Evolutionary conservation across 2,797 vertebrate genomes (phyloP).

Genomic region (Typhlichthys eigenmanni): DNA sequence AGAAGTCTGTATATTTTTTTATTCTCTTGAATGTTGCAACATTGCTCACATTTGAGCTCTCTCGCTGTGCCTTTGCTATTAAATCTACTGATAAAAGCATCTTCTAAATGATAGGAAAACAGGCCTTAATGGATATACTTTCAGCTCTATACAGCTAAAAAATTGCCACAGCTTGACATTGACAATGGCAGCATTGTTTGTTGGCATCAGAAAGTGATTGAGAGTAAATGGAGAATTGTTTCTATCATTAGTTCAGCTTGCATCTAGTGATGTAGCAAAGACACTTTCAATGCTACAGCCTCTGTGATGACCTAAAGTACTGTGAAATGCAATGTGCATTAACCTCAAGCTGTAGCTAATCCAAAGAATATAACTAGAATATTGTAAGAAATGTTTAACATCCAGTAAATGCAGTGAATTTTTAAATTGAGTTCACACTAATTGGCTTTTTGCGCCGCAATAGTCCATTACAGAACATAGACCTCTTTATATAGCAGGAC

Average conservation of each 20-base stretch:
- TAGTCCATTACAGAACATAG: slow-evolving; percentile 31
- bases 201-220: slow-evolving; percentile 30
- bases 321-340: slow-evolving; percentile 10
- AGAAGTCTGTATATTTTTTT: slow-evolving; percentile 20
- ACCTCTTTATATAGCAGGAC: slow-evolving; percentile 40
- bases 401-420: slow-evolving; percentile 28
- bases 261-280: slow-evolving; percentile 17
- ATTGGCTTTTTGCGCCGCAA: slow-evolving; percentile 33
- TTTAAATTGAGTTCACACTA: slow-evolving; percentile 40
- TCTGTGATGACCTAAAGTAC: background rate
- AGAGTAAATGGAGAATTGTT: slow-evolving; percentile 33
- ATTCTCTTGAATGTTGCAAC: slow-evolving; percentile 10
- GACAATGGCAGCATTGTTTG: slow-evolving; percentile 31
- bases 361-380: background rate
- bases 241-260: slow-evolving; percentile 15
- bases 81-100: slow-evolving; percentile 46
- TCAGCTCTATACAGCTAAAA: background rate
- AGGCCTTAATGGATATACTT: slow-evolving; percentile 40
- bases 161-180: slow-evolving; percentile 22
- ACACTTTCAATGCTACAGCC: background rate
- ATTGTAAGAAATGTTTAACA: slow-evolving; percentile 23
- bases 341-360: slow-evolving; percentile 13
- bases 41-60: slow-evolving; percentile 29
- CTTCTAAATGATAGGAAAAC: slow-evolving; percentile 44
- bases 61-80: slow-evolving; percentile 29